phyloP scores from a whole-genome alignment of 2,888 invertebrate species.

The Drosophila quasianomalipes region DNA sequence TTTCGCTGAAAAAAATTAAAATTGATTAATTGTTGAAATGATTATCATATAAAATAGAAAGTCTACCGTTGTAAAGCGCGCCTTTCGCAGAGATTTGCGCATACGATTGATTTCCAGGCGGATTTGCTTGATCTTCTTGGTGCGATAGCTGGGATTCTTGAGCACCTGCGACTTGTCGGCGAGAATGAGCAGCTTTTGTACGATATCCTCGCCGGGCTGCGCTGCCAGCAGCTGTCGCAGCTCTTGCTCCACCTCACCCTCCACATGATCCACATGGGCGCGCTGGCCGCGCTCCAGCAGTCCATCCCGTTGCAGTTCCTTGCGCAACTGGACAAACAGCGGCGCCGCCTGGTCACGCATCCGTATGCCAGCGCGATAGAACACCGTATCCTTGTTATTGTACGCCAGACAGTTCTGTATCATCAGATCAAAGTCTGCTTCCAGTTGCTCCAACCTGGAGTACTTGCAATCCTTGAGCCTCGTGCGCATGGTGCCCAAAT shows the following conservation, averaged over 20 bases:
- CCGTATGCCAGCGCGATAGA: constrained; percentile 94
- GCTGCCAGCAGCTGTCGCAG: constrained; percentile 85
- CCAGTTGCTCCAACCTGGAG: constrained; percentile 91
- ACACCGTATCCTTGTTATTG: constrained; percentile 97
- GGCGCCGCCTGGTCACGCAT: constrained; percentile 95
- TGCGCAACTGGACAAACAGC: constrained; percentile 92
- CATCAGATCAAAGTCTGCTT: constrained; percentile 97
- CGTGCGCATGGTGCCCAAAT: constrained; percentile 93
- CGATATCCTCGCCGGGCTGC: constrained; percentile 80
- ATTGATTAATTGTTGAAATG: background rate
- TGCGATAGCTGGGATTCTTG: constrained; percentile 87
- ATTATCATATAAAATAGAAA: background rate
- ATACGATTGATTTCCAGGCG: constrained; percentile 87
- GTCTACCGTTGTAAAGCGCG: constrained; percentile 80
- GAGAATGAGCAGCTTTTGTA: constrained; percentile 87
- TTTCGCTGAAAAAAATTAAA: constrained; percentile 45
- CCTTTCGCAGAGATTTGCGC: constrained; percentile 84
- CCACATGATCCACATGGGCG: constrained; percentile 86
- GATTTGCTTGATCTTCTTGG: constrained; percentile 87
- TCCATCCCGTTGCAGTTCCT: constrained; percentile 87
- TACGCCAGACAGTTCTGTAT: constrained; percentile 97
- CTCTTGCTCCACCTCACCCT: constrained; percentile 87
- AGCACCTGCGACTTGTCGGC: constrained; percentile 88
- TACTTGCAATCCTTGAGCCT: constrained; percentile 91
- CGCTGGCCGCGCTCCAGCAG: constrained; percentile 82